Base-by-base conservation (phyloP, 2,888 invertebrate genomes). In the Panorpa germanica region DNA sequence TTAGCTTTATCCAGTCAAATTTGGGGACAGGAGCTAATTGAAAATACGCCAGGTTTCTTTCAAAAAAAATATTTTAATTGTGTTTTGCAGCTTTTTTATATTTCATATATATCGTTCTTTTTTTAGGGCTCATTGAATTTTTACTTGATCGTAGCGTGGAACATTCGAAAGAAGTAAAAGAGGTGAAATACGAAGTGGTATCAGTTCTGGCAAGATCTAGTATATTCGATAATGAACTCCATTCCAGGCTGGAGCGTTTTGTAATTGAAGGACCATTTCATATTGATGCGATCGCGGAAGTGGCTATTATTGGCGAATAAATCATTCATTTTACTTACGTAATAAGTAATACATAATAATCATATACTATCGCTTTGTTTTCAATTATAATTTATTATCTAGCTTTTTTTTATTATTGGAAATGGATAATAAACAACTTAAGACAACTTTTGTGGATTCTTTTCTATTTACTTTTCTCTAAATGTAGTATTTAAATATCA, bases 281-380 rank as follows among this genome's bases (percentile, higher is more conserved):
- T 51, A 58, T 76, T n/a, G 65, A 71, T 40, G 55, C 61, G n/a
- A 53, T 63, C 33, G 59, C 72, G 27, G 73, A 80, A 50, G 69
- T 90, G 27, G 81, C 80, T 4, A 62, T 76, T 43, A 86, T 85
- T 44, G 70, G 73, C n/a, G n/a, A n/a, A n/a, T n/a, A n/a, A n/a
- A n/a, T n/a, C n/a, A n/a, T n/a, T n/a, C n/a, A n/a, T n/a, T n/a
- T n/a, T n/a, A n/a, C n/a, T n/a, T n/a, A n/a, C n/a, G n/a, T n/a
- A n/a, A n/a, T n/a, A n/a, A n/a, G n/a, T n/a, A n/a, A n/a, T n/a
- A n/a, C n/a, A n/a, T n/a, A n/a, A n/a, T n/a, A n/a, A n/a, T n/a
- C n/a, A n/a, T n/a, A n/a, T n/a, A n/a, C n/a, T n/a, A n/a, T n/a
- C n/a, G n/a, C n/a, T n/a, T n/a, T n/a, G n/a, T n/a, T n/a, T n/a